Evolutionary conservation across 2,113 vertebrate genomes (phyloP).

Genomic region (Gasterosteus nipponicus): DNA sequence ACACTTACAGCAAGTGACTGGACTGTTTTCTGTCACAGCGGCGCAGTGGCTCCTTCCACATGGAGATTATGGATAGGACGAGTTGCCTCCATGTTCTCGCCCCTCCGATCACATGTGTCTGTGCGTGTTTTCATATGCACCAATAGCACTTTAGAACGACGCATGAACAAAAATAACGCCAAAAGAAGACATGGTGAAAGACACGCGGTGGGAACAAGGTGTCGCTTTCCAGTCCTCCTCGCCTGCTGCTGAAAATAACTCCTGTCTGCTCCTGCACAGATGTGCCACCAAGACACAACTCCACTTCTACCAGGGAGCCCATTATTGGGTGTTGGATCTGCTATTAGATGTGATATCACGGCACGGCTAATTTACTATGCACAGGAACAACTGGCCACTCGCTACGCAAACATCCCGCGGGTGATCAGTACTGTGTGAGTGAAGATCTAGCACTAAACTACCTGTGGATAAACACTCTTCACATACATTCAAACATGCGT

Average conservation of each 20-base stretch:
- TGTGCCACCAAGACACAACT: background rate
- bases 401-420: background rate
- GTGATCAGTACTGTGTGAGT: background rate
- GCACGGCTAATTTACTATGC: background rate
- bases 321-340: background rate
- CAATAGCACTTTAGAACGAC: constrained; percentile 30
- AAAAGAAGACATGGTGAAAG: constrained; percentile 21
- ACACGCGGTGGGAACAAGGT: constrained; percentile 16
- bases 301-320: background rate
- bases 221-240: constrained; percentile 17
- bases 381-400: background rate
- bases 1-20: constrained; percentile 66
- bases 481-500: background rate
- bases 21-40: constrained; percentile 71
- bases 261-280: constrained; percentile 1
- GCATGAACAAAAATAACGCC: constrained; percentile 52
- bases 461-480: background rate
- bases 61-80: constrained; percentile 69
- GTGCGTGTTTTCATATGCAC: constrained; percentile 25
- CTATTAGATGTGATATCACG: background rate
- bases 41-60: constrained; percentile 70
- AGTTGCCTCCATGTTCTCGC: constrained; percentile 36
- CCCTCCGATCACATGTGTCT: constrained; percentile 31
- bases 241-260: constrained; percentile 47
- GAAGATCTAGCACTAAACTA: background rate